Base-by-base conservation (phyloP, 2,888 invertebrate genomes). In the Scelioninae gen. 1 region DNA sequence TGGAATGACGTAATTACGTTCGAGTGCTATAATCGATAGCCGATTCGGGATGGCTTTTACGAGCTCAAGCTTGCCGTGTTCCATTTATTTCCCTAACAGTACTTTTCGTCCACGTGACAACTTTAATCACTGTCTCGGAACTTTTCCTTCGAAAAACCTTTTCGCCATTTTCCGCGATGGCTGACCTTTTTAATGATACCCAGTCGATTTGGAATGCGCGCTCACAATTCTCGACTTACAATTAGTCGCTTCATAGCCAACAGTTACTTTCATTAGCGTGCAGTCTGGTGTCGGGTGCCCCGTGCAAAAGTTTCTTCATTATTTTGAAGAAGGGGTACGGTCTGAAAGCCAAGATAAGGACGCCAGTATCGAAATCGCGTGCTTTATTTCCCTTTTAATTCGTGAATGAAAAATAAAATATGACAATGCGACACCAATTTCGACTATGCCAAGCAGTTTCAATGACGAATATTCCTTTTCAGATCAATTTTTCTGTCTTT, bases 261-360 rank as follows among this genome's bases (percentile, higher is more conserved):
- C 79, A 75, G 79, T 83, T 80, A 83, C 77, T 80, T 83, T 83
- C 83, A 83, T 80, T 83, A 83, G 80, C 82, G 79, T 76, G 76
- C 75, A 79, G 79, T 71, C 74, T 58, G 65, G 75, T 83, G 83
- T 78, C 78, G 77, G 82, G 55, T 31, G 29, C 43, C 66, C 56
- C 66, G 75, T 38, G 69, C 43, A 79, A 83, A 83, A 83, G 78
- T 79, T 83, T 83, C 78, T 83, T 83, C 83, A 79, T 83, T 75
- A 79, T 83, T 83, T 79, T 74, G 65, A 78, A 78, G 77, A 60
- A 69, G 68, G 31, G 63, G 58, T 74, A 68, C 69, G 31, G 47
- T 68, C 65, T 68, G 66, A 82, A 68, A 68, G 68, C 53, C 49
- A 8, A 69, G 76, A 82, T 66, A 72, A 77, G 81, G 63, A 75